Conservation (phyloP, 2,797 vertebrate genomes). For the Myotis vivesi region DNA sequence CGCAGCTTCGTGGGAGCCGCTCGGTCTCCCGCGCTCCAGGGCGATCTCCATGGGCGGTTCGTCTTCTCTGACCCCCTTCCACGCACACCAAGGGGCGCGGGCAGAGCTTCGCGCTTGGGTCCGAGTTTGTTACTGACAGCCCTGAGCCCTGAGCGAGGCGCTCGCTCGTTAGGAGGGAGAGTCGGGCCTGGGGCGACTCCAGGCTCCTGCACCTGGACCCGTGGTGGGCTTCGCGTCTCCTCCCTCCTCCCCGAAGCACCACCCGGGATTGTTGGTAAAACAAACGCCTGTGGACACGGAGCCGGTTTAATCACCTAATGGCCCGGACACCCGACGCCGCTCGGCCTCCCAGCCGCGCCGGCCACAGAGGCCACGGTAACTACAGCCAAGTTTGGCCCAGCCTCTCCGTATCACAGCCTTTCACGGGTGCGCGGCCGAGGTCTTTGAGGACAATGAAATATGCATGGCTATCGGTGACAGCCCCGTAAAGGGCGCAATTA, state of each 20-base stretch:
- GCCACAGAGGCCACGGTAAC: conserved; percentile 87
- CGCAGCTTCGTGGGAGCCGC: accelerated
- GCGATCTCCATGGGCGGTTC: not conserved
- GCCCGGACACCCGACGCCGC: conserved; percentile 81
- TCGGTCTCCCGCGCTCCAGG: not conserved
- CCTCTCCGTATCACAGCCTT: conserved; percentile 96
- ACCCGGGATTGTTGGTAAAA: conserved; percentile 70
- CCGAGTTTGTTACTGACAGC: not conserved
- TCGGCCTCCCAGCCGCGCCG: conserved; percentile 68
- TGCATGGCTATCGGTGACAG: conserved; percentile 99
- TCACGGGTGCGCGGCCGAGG: conserved; percentile 97
- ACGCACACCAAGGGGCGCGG: not conserved
- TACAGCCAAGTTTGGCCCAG: conserved; percentile 96
- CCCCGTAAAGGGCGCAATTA: conserved; percentile 99
- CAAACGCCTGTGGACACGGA: conserved; percentile 77
- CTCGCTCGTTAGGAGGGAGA: accelerated
- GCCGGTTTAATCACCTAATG: conserved; percentile 87
- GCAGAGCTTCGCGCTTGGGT: not conserved
- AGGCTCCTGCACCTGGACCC: not conserved
- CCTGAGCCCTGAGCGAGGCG: not conserved
- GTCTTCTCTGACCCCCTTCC: not conserved
- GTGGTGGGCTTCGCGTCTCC: too few species aligned
- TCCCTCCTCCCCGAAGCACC: conserved; percentile 44
- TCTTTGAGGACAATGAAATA: conserved; percentile 99
- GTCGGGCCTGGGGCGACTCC: not conserved